These are phyloP conservation scores for Acronicta aceris DNA, from an alignment of 2,888 invertebrate species.

Conservation along the genomic window DNA sequence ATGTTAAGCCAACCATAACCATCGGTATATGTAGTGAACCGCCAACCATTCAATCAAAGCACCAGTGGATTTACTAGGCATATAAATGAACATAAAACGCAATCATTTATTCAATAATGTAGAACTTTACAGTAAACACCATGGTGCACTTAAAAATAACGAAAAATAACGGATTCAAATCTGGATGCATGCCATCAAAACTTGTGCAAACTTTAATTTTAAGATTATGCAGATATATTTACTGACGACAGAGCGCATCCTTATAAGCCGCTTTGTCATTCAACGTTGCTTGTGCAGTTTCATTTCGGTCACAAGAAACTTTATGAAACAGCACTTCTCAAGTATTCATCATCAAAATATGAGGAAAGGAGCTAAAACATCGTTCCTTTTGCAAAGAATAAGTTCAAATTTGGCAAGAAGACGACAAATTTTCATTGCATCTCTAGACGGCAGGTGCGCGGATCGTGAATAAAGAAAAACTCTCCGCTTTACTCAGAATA, in stretches of 20 bases:
- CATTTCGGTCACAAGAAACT: conserved; percentile 60
- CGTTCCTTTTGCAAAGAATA: conserved; percentile 71
- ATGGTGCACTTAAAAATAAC: conserved; percentile 31
- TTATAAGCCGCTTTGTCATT: conserved; percentile 58
- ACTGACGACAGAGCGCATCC: conserved; percentile 44
- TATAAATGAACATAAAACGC: conserved; percentile 35
- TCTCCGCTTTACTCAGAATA: conserved; percentile 70
- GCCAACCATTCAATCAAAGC: too few species aligned
- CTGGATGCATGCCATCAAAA: conserved; percentile 53
- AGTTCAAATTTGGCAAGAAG: conserved; percentile 80
- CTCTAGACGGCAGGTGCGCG: conserved; percentile 75
- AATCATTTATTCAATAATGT: conserved; percentile 19
- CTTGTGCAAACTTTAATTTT: conserved; percentile 53
- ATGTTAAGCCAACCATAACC: too few species aligned
- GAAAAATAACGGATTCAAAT: conserved; percentile 42
- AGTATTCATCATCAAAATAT: conserved; percentile 69
- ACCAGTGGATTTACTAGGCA: too few species aligned
- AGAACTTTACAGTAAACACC: conserved; percentile 26
- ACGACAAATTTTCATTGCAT: conserved; percentile 83
- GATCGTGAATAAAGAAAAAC: conserved; percentile 77
- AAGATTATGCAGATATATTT: conserved; percentile 57
- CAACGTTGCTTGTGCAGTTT: conserved; percentile 57
- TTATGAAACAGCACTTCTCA: conserved; percentile 60
- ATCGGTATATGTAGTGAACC: too few species aligned
- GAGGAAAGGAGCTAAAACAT: conserved; percentile 64